A percentile compares a stretch with the other conserved stretches of the same genome.
These are phyloP conservation scores for Heterotilapia buettikoferi DNA, from an alignment of 2,113 vertebrate species.

Conservation along the genomic window DNA sequence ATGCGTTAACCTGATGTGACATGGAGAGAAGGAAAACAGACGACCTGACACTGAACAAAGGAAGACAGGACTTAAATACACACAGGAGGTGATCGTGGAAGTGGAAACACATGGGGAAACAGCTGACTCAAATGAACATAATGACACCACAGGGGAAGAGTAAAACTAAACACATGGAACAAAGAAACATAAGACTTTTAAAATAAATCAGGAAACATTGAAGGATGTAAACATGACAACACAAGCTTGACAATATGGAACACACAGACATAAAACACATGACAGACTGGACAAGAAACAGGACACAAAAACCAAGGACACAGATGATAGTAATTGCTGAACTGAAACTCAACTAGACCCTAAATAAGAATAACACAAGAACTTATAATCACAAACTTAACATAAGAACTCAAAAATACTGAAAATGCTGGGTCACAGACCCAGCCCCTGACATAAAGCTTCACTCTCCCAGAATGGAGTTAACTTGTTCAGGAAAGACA, in stretches of 20 bases:
- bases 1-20: accelerated
- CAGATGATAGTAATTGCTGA: not conserved
- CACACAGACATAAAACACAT: not conserved
- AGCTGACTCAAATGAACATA: not conserved
- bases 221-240: not conserved
- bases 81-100: not conserved
- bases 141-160: not conserved
- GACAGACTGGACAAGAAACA: not conserved
- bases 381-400: not conserved
- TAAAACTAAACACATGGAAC: not conserved
- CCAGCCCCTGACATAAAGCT: not conserved
- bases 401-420: not conserved
- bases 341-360: not conserved
- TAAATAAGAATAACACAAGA: not conserved
- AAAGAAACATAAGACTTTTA: not conserved
- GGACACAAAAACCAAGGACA: not conserved
- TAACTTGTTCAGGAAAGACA: not conserved
- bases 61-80: not conserved
- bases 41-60: not conserved
- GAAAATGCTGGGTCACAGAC: not conserved
- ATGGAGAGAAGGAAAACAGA: not conserved
- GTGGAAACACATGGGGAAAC: not conserved
- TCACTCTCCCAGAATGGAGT: not conserved
- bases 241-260: not conserved
- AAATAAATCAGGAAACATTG: not conserved